Evolutionary conservation across 2,797 vertebrate species (phyloP).

Genomic region (Anolis apletophallus): DNA sequence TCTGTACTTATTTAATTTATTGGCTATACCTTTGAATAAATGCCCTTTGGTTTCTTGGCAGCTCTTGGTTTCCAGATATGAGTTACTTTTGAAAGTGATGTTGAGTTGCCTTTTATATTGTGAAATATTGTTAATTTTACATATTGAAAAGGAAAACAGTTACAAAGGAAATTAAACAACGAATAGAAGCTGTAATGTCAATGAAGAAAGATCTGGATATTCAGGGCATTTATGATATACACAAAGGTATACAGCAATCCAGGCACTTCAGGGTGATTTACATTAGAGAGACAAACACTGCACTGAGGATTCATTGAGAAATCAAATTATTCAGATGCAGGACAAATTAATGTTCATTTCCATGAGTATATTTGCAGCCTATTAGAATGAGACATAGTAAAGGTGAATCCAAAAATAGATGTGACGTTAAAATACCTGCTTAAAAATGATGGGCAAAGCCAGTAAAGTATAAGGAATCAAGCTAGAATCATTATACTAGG

Average conservation of each 20-base stretch:
- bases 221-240: not conserved
- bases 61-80: not conserved
- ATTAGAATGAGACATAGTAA: not conserved
- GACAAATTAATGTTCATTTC: constrained; percentile 5
- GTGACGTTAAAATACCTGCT: constrained; percentile 4
- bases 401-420: not conserved
- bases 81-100: not conserved
- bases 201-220: not conserved
- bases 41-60: too few species aligned
- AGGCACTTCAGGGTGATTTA: not conserved
- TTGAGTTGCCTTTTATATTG: not conserved
- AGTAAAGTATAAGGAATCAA: not conserved
- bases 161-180: not conserved
- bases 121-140: not conserved
- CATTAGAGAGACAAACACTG: not conserved
- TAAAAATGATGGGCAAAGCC: not conserved
- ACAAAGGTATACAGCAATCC: not conserved
- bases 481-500: not conserved
- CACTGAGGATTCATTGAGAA: not conserved
- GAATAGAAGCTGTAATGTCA: not conserved
- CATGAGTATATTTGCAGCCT: not conserved
- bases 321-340: not conserved
- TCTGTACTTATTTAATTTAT: not conserved
- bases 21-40: constrained; percentile 15
- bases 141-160: not conserved